These are phyloP conservation scores for Artibeus jamaicensis DNA, from an alignment of 2,797 vertebrate genomes.

Conservation along the genomic window DNA sequence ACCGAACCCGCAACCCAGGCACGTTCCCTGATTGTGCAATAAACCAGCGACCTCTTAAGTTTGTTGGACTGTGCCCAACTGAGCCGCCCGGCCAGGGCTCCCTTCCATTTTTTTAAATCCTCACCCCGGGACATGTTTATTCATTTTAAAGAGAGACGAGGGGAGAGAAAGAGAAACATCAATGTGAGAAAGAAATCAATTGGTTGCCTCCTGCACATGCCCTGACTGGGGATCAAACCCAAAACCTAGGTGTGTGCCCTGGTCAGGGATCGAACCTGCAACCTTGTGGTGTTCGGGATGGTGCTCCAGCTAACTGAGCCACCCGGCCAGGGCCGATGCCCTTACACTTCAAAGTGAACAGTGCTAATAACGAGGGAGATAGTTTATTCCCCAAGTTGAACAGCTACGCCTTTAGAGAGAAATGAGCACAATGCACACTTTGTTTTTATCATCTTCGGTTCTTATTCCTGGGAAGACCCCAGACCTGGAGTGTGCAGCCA, in stretches of 20 bases:
- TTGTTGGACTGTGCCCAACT: too few species aligned
- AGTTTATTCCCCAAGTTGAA: background rate
- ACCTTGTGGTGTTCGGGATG: background rate
- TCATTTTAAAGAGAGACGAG: background rate
- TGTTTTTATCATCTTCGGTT: background rate
- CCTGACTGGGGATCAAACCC: background rate
- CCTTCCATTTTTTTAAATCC: background rate
- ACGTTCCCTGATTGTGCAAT: too few species aligned
- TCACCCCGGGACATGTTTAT: background rate
- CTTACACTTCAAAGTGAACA: slow-evolving; percentile 41
- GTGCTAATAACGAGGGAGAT: background rate
- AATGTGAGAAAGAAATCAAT: too few species aligned
- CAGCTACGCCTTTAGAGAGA: background rate
- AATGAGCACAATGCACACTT: background rate
- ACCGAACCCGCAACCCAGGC: too few species aligned
- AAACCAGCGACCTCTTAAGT: too few species aligned
- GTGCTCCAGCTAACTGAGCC: background rate
- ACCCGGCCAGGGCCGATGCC: background rate
- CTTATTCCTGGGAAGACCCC: background rate
- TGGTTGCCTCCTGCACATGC: background rate
- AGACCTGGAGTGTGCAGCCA: background rate
- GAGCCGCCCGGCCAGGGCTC: background rate
- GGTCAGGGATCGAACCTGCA: background rate
- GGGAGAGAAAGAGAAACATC: too few species aligned
- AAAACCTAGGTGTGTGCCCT: too few species aligned